Percentiles rank a stretch among this genome's conserved stretches.
These are phyloP conservation scores for Columba janthina DNA, from an alignment of 2,113 vertebrate genomes.

Conservation along the genomic window DNA sequence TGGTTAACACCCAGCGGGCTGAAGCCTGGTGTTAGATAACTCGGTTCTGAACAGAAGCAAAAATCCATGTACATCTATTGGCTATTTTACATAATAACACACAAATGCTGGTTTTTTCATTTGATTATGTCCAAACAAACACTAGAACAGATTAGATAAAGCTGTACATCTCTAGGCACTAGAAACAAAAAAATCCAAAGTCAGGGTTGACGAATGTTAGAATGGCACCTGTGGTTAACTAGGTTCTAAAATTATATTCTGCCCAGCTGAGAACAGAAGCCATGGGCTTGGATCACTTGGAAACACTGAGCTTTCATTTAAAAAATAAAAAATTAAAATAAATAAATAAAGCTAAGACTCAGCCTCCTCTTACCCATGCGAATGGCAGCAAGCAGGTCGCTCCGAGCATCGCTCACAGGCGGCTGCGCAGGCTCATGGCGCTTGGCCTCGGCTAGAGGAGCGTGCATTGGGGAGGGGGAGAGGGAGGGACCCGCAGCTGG, in stretches of 20 bases:
- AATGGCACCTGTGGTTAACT: neutral
- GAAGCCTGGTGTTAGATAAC: neutral
- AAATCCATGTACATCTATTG: neutral
- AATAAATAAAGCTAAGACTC: neutral
- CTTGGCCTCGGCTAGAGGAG: conserved; percentile 70
- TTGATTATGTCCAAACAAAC: neutral
- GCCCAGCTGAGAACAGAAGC: neutral
- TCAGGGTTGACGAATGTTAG: neutral
- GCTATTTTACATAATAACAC: neutral
- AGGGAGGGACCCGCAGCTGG: conserved; percentile 78
- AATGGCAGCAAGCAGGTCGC: conserved; percentile 95
- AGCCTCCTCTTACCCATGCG: conserved; percentile 88
- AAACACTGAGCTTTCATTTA: neutral
- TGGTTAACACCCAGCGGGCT: neutral
- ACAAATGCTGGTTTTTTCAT: neutral
- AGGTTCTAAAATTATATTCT: neutral
- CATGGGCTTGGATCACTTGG: neutral
- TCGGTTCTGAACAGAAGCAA: neutral
- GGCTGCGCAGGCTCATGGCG: conserved; percentile 67
- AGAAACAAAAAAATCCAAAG: neutral
- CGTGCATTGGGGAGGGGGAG: conserved; percentile 84
- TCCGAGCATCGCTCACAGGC: conserved; percentile 86
- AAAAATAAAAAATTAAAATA: neutral
- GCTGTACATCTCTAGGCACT: neutral
- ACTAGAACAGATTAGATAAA: neutral